Conservation (phyloP, 2,888 invertebrate genomes). For the Lithophane leautieri region DNA sequence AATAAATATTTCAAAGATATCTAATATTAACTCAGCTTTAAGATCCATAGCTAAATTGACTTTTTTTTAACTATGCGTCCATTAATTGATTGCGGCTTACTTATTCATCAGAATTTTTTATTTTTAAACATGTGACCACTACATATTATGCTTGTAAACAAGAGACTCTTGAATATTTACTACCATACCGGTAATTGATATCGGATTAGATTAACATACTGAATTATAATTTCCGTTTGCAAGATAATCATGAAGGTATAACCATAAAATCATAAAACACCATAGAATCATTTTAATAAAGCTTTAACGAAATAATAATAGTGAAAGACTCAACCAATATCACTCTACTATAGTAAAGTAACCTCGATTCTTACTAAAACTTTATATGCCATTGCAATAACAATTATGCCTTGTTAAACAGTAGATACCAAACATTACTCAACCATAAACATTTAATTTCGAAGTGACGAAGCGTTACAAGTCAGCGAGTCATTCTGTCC, state of each 20-base stretch:
- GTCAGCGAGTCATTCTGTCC: constrained; percentile 13
- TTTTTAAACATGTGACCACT: not conserved
- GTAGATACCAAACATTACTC: not conserved
- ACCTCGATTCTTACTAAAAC: not conserved
- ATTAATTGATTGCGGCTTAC: not conserved
- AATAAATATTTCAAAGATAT: not conserved
- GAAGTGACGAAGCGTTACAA: constrained; percentile 19
- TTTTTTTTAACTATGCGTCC: not conserved
- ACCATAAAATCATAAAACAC: too few species aligned
- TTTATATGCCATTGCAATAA: not conserved
- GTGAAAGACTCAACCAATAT: not conserved
- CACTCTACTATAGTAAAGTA: not conserved
- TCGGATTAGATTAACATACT: constrained; percentile 8
- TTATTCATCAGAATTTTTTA: not conserved
- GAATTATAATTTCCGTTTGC: not conserved
- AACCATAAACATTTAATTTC: constrained; percentile 2
- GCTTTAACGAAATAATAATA: not conserved
- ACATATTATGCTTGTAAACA: constrained; percentile 1
- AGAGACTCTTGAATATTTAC: not conserved
- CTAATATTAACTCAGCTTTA: not conserved
- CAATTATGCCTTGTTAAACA: constrained; percentile 16
- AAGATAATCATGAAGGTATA: not conserved
- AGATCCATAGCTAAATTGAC: not conserved
- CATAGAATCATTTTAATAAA: too few species aligned
- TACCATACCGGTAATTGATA: not conserved